Evolutionary conservation across 1,140 invertebrate genomes (phyloP).

Genomic region (Zophobas morio): DNA sequence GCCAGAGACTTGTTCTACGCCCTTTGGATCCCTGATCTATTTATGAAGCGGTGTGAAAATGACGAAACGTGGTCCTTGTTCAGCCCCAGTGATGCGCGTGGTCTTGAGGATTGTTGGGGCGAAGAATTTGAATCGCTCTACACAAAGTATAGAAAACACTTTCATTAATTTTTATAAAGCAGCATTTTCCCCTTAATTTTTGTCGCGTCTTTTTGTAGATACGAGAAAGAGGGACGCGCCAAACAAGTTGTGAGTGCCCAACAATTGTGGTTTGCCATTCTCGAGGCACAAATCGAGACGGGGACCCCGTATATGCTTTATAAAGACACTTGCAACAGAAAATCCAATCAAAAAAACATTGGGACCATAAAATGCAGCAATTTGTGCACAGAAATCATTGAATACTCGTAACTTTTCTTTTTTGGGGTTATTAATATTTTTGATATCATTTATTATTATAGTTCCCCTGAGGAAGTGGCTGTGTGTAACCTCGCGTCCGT

Average conservation of each 20-base stretch:
- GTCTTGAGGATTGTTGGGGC: constrained; percentile 93
- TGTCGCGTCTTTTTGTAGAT: too few relatives aligned
- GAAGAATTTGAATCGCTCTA: constrained; percentile 97
- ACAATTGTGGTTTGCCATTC: constrained; percentile 93
- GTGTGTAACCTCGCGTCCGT: constrained; percentile 99
- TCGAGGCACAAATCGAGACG: constrained; percentile 98
- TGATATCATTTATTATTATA: too few relatives aligned
- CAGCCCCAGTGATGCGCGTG: constrained; percentile 96
- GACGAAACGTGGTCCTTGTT: constrained; percentile 95
- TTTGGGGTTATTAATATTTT: too few relatives aligned
- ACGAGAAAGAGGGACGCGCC: constrained; percentile 84
- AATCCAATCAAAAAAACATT: constrained; percentile 98
- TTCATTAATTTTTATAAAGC: too few relatives aligned
- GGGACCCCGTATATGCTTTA: constrained; percentile 99
- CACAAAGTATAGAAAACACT: too few relatives aligned
- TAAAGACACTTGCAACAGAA: constrained; percentile 97
- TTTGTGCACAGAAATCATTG: constrained; percentile 97
- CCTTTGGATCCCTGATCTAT: constrained; percentile 98
- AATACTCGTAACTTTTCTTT: too few relatives aligned
- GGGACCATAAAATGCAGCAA: constrained; percentile 99
- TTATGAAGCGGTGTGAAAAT: constrained; percentile 95
- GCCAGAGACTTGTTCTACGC: constrained; percentile 98
- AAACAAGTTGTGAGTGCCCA: constrained; percentile 82
- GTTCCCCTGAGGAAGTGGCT: constrained; percentile 94
- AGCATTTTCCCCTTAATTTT: too few relatives aligned